These are phyloP conservation scores for Trisateles emortualis DNA, from an alignment of 2,888 invertebrate genomes.

Conservation along the genomic window DNA sequence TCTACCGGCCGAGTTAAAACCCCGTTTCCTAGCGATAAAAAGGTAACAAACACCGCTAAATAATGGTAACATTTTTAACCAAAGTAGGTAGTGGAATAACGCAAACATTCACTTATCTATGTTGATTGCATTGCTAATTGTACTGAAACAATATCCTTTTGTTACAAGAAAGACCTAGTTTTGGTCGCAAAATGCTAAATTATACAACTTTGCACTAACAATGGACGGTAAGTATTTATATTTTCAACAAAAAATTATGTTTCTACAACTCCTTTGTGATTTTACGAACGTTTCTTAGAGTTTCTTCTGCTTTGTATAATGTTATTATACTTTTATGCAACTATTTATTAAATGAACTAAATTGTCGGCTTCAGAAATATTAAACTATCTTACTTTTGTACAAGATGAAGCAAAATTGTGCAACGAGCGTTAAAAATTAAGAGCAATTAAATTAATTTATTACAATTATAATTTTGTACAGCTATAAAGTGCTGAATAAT, in stretches of 20 bases:
- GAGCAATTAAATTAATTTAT: background rate
- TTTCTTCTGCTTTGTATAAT: slow-evolving; percentile 23
- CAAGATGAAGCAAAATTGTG: background rate
- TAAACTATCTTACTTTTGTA: background rate
- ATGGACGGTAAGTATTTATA: slow-evolving; percentile 63
- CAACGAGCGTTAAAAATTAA: background rate
- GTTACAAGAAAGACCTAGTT: slow-evolving; percentile 81
- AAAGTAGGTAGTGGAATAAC: slow-evolving; percentile 51
- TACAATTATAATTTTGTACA: background rate
- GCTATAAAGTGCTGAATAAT: background rate
- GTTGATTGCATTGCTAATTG: slow-evolving; percentile 81
- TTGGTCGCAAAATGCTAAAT: slow-evolving; percentile 76
- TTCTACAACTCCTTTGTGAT: slow-evolving; percentile 36
- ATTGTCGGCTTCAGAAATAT: background rate
- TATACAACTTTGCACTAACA: slow-evolving; percentile 72
- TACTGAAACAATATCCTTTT: slow-evolving; percentile 83
- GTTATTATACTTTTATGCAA: background rate
- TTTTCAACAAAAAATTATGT: slow-evolving; percentile 55
- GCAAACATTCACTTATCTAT: slow-evolving; percentile 79
- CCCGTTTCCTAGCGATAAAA: slow-evolving; percentile 27
- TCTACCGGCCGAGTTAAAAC: slow-evolving; percentile 11
- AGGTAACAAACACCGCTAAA: slow-evolving; percentile 37
- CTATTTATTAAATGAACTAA: background rate
- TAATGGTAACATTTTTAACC: slow-evolving; percentile 49
- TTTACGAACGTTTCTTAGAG: slow-evolving; percentile 33